Evolutionary conservation across 2,113 vertebrate genomes (phyloP).

Genomic region (Macaca mulatta): DNA sequence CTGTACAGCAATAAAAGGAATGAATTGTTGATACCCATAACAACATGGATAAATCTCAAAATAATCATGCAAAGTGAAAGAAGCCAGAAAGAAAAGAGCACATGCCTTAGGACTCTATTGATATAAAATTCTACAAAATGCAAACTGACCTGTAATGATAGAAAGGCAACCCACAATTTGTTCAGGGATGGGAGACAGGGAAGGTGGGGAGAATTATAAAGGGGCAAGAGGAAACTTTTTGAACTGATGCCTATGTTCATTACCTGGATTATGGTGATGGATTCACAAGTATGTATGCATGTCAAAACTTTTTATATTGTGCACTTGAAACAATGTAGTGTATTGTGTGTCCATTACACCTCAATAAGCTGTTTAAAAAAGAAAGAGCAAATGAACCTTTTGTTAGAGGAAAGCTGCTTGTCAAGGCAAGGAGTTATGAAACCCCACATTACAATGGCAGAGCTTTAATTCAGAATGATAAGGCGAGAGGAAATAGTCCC

Average conservation of each 20-base stretch:
- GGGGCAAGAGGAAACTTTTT: neutral
- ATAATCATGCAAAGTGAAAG: neutral
- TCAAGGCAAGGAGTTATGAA: no score
- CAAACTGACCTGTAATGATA: neutral
- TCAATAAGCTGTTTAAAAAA: neutral
- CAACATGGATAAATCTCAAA: neutral
- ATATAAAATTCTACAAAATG: neutral
- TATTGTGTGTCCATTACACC: fast-evolving
- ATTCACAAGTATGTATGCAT: fast-evolving
- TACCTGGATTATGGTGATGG: no score
- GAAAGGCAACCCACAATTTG: neutral
- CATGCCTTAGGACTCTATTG: neutral
- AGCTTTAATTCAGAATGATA: no score
- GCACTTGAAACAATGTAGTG: neutral
- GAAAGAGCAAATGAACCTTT: neutral
- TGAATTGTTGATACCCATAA: no score
- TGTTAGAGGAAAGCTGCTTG: neutral
- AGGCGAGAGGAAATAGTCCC: neutral
- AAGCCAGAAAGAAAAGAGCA: neutral
- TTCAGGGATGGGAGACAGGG: neutral
- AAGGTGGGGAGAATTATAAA: no score
- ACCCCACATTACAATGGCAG: no score
- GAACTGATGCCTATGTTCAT: fast-evolving
- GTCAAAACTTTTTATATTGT: neutral
- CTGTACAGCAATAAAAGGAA: no score